Evolutionary conservation across 2,888 invertebrate genomes (phyloP).

Genomic region (Geotrupes spiniger): DNA sequence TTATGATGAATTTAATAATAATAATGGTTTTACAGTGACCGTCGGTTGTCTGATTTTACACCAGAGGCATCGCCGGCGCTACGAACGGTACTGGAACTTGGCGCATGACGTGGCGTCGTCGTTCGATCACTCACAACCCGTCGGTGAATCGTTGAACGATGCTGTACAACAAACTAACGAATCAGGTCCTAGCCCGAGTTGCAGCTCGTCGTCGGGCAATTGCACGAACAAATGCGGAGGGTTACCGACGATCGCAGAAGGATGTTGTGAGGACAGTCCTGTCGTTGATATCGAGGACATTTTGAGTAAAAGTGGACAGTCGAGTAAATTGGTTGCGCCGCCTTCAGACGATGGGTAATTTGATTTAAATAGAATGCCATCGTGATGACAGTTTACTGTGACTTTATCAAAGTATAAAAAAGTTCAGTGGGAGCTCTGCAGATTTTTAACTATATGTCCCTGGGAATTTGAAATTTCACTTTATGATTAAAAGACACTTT

Average conservation of each 20-base stretch:
- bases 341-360: not conserved
- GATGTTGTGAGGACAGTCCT: slow-evolving; percentile 39
- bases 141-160: slow-evolving; percentile 9
- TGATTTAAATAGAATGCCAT: too few relatives aligned
- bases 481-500: too few relatives aligned
- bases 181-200: slow-evolving; percentile 2
- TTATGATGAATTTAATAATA: not conserved
- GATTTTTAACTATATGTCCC: too few relatives aligned
- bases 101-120: slow-evolving; percentile 56
- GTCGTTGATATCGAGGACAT: slow-evolving; percentile 68
- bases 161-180: too few relatives aligned
- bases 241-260: slow-evolving; percentile 48
- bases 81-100: slow-evolving; percentile 63
- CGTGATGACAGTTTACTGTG: too few relatives aligned
- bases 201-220: slow-evolving; percentile 5
- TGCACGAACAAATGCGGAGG: slow-evolving; percentile 31
- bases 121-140: slow-evolving; percentile 28
- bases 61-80: slow-evolving; percentile 73
- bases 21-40: slow-evolving; percentile 58
- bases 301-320: not conserved
- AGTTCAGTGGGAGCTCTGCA: too few relatives aligned
- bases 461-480: too few relatives aligned
- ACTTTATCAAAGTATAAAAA: too few relatives aligned
- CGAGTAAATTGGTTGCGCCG: not conserved
- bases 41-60: slow-evolving; percentile 79